Conservation (phyloP, 2,797 vertebrate species). For the Catostomus latipinnis region DNA sequence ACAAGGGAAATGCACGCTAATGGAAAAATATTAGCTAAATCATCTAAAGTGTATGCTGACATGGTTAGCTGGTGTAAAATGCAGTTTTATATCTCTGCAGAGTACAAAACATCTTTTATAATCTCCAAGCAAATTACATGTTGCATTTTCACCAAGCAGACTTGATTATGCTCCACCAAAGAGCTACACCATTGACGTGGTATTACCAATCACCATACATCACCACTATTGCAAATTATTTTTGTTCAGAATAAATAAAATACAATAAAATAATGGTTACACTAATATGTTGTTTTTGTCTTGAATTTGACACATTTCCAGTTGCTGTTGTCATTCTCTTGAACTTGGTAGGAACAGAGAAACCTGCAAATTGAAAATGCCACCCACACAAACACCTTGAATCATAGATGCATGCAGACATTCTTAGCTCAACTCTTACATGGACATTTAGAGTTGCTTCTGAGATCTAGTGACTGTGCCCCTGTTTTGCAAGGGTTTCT, state of each 20-base stretch:
- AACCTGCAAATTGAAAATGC: slow-evolving; percentile 39
- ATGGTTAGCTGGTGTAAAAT: slow-evolving; percentile 28
- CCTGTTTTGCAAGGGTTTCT: slow-evolving; percentile 70
- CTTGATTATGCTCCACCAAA: slow-evolving; percentile 6
- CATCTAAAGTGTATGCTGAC: slow-evolving; percentile 11
- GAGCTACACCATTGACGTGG: too few species aligned
- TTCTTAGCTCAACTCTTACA: slow-evolving; percentile 54
- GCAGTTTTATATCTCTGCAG: slow-evolving; percentile 10
- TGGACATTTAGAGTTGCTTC: slow-evolving; percentile 72
- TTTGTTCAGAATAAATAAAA: too few species aligned
- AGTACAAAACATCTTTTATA: slow-evolving; percentile 21
- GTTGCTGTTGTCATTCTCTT: slow-evolving; percentile 18
- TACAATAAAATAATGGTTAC: too few species aligned
- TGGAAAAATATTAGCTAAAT: slow-evolving; percentile 30
- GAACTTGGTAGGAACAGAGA: slow-evolving; percentile 25
- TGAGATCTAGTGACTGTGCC: slow-evolving; percentile 63
- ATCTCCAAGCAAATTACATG: slow-evolving; percentile 13
- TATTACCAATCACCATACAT: too few species aligned
- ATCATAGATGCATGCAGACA: slow-evolving; percentile 36
- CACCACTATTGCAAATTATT: too few species aligned
- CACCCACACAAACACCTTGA: slow-evolving; percentile 40
- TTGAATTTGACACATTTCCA: slow-evolving; percentile 25
- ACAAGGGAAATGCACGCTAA: slow-evolving; percentile 20
- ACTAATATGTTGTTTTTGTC: too few species aligned
- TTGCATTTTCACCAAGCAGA: background rate